Percentiles rank a stretch among this genome's conserved stretches.
Conservation (phyloP, 2,113 vertebrate species). For the Dryoscopus gambensis region DNA sequence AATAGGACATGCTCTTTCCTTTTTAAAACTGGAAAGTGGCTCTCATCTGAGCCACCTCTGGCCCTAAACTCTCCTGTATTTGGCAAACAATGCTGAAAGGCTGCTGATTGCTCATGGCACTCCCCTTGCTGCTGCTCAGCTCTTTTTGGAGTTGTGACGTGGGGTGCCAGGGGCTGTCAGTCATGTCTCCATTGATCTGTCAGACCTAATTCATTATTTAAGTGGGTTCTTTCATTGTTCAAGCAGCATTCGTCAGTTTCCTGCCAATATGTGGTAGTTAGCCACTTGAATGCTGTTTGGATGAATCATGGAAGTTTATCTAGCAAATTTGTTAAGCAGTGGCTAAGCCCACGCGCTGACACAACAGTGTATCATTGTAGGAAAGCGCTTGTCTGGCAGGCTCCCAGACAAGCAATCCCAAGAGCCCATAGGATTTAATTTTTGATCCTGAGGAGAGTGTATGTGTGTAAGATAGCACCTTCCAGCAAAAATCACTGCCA, state of each 20-base stretch:
- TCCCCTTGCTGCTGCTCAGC: not conserved
- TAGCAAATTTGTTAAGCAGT: constrained; percentile 18
- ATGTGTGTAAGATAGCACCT: not conserved
- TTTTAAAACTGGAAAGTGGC: not conserved
- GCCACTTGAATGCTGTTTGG: constrained; percentile 28
- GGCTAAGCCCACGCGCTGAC: constrained; percentile 24
- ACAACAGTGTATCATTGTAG: constrained; percentile 10
- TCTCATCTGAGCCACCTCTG: not conserved
- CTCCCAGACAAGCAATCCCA: constrained; percentile 33
- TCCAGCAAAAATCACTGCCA: not conserved
- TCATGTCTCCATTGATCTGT: not conserved
- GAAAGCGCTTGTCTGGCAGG: constrained; percentile 25
- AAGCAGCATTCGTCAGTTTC: not conserved
- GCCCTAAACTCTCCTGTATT: not conserved
- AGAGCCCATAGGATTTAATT: constrained; percentile 40
- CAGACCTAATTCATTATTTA: not conserved
- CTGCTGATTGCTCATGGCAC: not conserved
- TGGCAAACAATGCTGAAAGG: not conserved
- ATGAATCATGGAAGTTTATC: constrained; percentile 42
- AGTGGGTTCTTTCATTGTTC: not conserved
- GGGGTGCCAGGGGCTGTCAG: not conserved
- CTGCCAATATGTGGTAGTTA: not conserved
- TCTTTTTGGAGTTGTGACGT: not conserved
- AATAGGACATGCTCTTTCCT: not conserved
- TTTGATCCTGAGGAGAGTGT: constrained; percentile 16